Evolutionary conservation across 2,797 vertebrate genomes (phyloP).

Genomic region (Lutjanus argentimaculatus): DNA sequence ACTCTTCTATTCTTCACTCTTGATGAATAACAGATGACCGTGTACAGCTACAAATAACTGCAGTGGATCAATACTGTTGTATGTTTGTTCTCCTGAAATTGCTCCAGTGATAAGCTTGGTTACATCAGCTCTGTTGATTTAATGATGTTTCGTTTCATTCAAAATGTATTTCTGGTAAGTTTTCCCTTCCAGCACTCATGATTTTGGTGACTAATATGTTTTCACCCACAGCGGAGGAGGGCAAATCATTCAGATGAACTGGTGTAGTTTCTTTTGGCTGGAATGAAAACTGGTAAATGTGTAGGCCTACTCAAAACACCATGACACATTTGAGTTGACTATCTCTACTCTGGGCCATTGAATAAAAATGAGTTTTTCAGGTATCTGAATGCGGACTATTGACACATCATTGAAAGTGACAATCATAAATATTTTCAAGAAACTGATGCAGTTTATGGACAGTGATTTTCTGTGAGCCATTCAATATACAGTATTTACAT

Average conservation of each 20-base stretch:
- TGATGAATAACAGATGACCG: constrained; percentile 9
- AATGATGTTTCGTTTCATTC: constrained; percentile 44
- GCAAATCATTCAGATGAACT: constrained; percentile 17
- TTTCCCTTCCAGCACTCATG: constrained; percentile 19
- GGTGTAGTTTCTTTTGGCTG: background rate
- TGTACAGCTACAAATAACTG: constrained; percentile 10
- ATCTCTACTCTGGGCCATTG: constrained; percentile 8
- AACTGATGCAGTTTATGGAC: background rate
- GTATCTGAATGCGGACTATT: background rate
- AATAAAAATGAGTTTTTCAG: constrained; percentile 4
- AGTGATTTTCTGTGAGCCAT: background rate
- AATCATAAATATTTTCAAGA: background rate
- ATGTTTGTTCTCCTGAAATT: constrained; percentile 37
- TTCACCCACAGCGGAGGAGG: constrained; percentile 40
- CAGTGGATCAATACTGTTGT: constrained; percentile 28
- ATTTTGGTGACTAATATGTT: constrained; percentile 44
- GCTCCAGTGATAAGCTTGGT: constrained; percentile 20
- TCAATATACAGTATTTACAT: background rate
- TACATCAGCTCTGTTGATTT: constrained; percentile 39
- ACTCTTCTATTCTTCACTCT: background rate
- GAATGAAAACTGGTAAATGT: constrained; percentile 17
- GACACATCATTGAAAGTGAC: background rate
- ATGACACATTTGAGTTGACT: constrained; percentile 25
- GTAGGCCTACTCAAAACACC: constrained; percentile 10
- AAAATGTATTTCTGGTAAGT: constrained; percentile 17